A percentile compares a stretch with the other conserved stretches of the same genome.
These are phyloP conservation scores for Aleiodes testaceus DNA, from an alignment of 2,888 invertebrate species.

Conservation along the genomic window DNA sequence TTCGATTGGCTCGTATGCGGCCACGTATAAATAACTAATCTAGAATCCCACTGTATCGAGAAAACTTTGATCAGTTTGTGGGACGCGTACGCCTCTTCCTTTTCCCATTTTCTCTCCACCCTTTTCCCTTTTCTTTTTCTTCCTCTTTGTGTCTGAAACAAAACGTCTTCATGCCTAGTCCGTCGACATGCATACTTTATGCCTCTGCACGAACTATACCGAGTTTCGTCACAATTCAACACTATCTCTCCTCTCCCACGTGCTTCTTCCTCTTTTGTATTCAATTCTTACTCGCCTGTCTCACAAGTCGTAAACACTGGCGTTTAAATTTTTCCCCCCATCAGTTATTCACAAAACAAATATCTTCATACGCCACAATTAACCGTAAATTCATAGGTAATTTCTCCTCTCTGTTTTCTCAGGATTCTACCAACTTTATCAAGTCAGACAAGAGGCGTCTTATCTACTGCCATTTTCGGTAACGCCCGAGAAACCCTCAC, in stretches of 20 bases:
- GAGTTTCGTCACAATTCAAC: constrained; percentile 52
- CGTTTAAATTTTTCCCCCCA: constrained; percentile 30
- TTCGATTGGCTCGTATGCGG: constrained; percentile 35
- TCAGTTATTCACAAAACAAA: not conserved
- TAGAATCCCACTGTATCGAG: constrained; percentile 65
- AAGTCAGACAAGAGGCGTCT: constrained; percentile 64
- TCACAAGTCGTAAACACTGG: constrained; percentile 38
- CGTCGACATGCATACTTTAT: constrained; percentile 54
- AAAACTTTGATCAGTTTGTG: constrained; percentile 67
- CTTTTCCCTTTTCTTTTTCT: not conserved
- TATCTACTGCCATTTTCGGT: constrained; percentile 52
- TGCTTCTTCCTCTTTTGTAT: constrained; percentile 23
- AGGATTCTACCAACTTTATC: constrained; percentile 62
- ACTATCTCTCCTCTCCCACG: not conserved
- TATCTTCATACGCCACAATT: not conserved
- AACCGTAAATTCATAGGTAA: not conserved
- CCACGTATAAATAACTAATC: constrained; percentile 66
- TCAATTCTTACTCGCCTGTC: not conserved
- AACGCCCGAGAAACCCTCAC: not conserved
- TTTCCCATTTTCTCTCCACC: constrained; percentile 31
- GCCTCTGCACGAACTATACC: constrained; percentile 52
- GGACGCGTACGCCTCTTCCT: constrained; percentile 25
- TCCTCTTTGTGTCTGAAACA: constrained; percentile 12
- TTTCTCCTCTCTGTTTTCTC: constrained; percentile 14
- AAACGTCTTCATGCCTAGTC: constrained; percentile 31